Evolutionary conservation across 2,797 vertebrate species (phyloP), one percentile per base, ranked within the genome.

Genomic region (Erethizon dorsatum): DNA sequence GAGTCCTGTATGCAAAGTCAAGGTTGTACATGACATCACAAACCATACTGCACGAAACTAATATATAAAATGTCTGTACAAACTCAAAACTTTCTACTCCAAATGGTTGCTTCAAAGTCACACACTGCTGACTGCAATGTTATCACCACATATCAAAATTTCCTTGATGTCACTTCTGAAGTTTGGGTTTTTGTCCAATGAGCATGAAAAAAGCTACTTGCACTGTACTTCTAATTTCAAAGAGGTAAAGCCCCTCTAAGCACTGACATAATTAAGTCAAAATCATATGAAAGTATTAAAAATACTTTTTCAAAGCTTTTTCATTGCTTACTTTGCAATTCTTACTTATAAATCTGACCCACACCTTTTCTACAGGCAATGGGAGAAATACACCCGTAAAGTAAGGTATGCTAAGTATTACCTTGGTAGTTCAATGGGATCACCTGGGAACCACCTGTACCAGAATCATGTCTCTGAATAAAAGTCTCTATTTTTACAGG

Each of bases 241-340:
- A 95, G 26, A 90, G 71, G 13, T 77, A 85, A 89, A 88, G 15
- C 11, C 83, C 6, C 45, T 80, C 17, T 83, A 33, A 89, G 26
- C 26, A 5, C 37, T 0, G 63, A 37, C 6, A 91, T 31, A 73
- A 88, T 54, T 83, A 96, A 83, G 52, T 61, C 54, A 73, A 89
- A 88, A 45, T 92, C 54, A 78, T 47, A 67, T 6, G 1, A 79
- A 95, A 79, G 10, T 50, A 85, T 50, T 91, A 52, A 78, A 89
- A 89, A 92, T 59, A 45, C 61, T 3, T 93, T 87, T 91, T 5
- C 89, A n/a, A 96, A 90, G 59, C 6, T 85, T n/a, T 41, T 41
- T 41, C 37, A 41, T 41, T 84, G 18, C 94, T 9, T 22, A 89
- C 33, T 71, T 91, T 56, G 85, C 28, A 85, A 83, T 93, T 95